phyloP scores from a whole-genome alignment of 2,888 invertebrate species.

The Nebria salina region DNA sequence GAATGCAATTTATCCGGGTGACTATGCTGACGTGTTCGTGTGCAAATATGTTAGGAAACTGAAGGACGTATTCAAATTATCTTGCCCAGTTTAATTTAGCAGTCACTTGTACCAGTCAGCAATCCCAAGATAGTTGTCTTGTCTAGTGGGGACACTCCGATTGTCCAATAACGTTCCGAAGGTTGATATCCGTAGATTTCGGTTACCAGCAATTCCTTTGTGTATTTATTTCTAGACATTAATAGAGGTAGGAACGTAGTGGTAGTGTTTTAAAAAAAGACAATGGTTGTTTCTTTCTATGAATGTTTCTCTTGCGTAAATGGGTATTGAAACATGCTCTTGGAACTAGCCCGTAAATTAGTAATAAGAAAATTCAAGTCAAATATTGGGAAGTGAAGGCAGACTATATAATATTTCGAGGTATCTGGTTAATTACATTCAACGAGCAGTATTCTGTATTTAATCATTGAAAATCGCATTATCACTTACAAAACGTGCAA shows the following conservation, averaged over 20 bases:
- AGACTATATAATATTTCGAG: neutral
- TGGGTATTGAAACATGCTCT: neutral
- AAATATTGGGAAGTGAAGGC: neutral
- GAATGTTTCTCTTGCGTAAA: neutral
- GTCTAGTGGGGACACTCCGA: neutral
- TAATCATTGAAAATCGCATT: slow-evolving; percentile 37
- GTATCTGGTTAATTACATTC: neutral
- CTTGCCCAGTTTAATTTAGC: slow-evolving; percentile 20
- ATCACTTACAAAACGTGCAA: neutral
- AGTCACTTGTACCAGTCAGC: neutral
- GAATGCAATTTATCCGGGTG: neutral
- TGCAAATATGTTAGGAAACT: slow-evolving; percentile 6
- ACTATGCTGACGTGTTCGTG: neutral
- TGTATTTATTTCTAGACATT: neutral
- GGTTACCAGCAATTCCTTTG: neutral
- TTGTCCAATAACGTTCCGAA: neutral
- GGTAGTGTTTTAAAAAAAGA: neutral
- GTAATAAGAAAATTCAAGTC: slow-evolving; percentile 17
- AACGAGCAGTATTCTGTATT: slow-evolving; percentile 2
- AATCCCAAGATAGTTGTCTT: slow-evolving; percentile 5
- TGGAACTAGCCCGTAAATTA: neutral
- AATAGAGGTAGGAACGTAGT: neutral
- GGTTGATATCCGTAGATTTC: slow-evolving; percentile 10
- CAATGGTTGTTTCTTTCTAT: neutral
- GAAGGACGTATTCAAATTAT: slow-evolving; percentile 24